Evolutionary conservation across 2,888 invertebrate genomes (phyloP), one percentile per base, ranked within the genome.

Genomic region (Cryptocheilus praepositus): DNA sequence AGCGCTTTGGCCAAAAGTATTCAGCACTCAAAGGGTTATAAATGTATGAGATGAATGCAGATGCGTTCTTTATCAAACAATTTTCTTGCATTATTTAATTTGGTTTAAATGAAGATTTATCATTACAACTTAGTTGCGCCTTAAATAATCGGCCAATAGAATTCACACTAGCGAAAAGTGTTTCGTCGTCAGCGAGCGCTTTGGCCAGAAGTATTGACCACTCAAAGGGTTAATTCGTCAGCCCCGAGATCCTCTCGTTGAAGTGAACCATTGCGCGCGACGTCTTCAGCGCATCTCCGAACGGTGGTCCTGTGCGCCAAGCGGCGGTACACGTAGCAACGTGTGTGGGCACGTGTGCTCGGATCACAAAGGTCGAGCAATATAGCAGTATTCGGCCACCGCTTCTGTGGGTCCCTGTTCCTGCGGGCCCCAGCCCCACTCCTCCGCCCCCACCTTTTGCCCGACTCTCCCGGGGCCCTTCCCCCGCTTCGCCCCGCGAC

Each of bases 361-460:
- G 80, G 80, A 79, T 82, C 82, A 77, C 75, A 83, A 81, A 84
- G 85, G 84, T 85, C 85, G 82, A 81, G 78, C 82, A 79, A 84
- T 85, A 83, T 81, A 80, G 83, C 78, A 82, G 77, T 73, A 83
- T 83, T 81, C 78, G 82, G 77, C 77, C 81, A 81, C 77, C 70
- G 83, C 82, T 84, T 83, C 82, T 77, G 84, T 80, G 70, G 67
- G 73, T 56, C 59, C 36, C 61, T 57, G 56, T 63, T 58, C 54
- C 64, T 58, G 66, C 67, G 61, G 66, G 64, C 19, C 72, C 64
- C 28, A 21, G 62, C 49, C 36, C 54, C 53, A 53, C 51, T 55
- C 46, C 44, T 58, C 56, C 51, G 16, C 25, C 18, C 19, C 19
- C 44, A 28, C 61, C 19, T 7, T 54, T 66, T 28, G 46, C 43